These are phyloP conservation scores for Bombus fervidus DNA, from an alignment of 1,140 invertebrate species.

Conservation along the genomic window DNA sequence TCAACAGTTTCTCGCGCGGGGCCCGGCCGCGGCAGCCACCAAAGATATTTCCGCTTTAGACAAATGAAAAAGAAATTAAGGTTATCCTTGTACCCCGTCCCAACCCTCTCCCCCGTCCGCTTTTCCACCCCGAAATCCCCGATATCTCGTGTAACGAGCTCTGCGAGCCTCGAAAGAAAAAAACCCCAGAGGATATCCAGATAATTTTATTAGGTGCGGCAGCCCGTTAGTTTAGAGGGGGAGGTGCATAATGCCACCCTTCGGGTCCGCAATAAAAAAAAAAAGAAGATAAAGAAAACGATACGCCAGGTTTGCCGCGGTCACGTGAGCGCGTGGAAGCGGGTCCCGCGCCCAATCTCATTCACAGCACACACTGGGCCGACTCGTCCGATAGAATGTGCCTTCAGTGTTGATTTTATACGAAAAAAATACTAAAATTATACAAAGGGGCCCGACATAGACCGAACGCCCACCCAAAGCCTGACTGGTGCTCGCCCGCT, in stretches of 20 bases:
- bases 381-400: constrained; percentile 94
- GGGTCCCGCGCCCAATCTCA: constrained; percentile 82
- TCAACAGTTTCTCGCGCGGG: constrained; percentile 87
- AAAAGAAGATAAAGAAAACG: constrained; percentile 65
- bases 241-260: constrained; percentile 78
- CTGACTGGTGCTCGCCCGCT: constrained; percentile 82
- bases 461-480: constrained; percentile 87
- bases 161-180: constrained; percentile 10
- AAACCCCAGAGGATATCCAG: constrained; percentile 53
- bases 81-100: constrained; percentile 51
- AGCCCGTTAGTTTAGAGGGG: constrained; percentile 74
- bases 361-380: constrained; percentile 88
- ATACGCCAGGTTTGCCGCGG: constrained; percentile 78
- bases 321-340: constrained; percentile 73
- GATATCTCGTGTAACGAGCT: constrained; percentile 26
- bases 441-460: constrained; percentile 92
- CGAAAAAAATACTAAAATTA: constrained; percentile 88
- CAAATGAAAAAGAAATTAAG: constrained; percentile 38
- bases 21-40: constrained; percentile 79
- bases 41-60: constrained; percentile 66
- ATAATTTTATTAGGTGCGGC: constrained; percentile 73
- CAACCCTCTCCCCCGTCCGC: constrained; percentile 30
- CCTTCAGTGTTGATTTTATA: constrained; percentile 94
- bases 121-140: constrained; percentile 22
- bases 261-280: constrained; percentile 75